Percentiles rank a stretch among this genome's conserved stretches.
Evolutionary conservation across 2,888 invertebrate genomes (phyloP).

Genomic region (Poecilus cupreus): DNA sequence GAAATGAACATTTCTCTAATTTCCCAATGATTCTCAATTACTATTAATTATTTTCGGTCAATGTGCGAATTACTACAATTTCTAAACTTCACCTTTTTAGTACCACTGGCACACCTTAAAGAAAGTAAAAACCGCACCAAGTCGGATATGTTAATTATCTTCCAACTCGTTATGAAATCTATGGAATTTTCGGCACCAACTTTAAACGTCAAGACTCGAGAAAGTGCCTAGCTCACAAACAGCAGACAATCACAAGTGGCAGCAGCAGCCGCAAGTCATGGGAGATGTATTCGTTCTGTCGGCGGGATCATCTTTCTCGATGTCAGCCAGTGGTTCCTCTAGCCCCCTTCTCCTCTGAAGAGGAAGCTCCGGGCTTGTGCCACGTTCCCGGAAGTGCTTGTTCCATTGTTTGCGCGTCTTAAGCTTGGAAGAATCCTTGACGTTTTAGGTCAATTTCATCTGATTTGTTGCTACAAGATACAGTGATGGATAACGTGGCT

Average conservation of each 20-base stretch:
- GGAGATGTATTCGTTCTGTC: neutral
- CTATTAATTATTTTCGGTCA: neutral
- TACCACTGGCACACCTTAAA: conserved; percentile 33
- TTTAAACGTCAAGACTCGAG: neutral
- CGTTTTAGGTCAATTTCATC: conserved; percentile 21
- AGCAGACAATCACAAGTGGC: conserved; percentile 12
- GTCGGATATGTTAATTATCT: conserved; percentile 38
- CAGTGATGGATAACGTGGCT: too few species aligned
- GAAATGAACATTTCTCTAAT: neutral
- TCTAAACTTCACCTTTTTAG: conserved; percentile 6
- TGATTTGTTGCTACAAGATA: neutral
- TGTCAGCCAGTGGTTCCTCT: neutral
- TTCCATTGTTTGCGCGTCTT: conserved; percentile 1
- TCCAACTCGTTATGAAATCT: conserved; percentile 29
- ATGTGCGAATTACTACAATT: neutral
- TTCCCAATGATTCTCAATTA: neutral
- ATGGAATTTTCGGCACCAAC: conserved; percentile 10
- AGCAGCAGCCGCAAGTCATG: neutral
- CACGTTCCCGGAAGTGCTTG: neutral
- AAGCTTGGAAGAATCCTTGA: conserved; percentile 9
- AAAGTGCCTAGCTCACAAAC: neutral
- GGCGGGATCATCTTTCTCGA: neutral
- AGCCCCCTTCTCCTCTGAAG: neutral
- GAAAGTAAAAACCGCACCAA: conserved; percentile 25
- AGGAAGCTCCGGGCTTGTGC: neutral